These are phyloP conservation scores for Ophion costatus DNA, from an alignment of 2,888 invertebrate species.

Conservation along the genomic window DNA sequence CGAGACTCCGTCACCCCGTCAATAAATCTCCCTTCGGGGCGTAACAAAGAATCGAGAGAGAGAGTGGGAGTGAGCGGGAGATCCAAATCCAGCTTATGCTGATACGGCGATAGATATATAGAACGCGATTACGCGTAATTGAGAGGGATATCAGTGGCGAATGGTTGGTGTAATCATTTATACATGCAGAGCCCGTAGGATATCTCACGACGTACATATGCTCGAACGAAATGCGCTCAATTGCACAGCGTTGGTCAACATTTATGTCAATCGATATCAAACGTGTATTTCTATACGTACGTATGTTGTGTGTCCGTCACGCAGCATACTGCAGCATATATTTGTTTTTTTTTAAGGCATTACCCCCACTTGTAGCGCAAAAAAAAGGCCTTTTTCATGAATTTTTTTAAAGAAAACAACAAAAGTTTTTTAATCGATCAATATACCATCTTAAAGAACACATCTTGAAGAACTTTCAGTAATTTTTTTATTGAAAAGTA, in stretches of 20 bases:
- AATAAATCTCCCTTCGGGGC: no score
- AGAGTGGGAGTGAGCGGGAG: not conserved
- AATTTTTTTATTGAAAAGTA: no score
- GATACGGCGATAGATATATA: not conserved
- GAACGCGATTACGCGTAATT: conserved; percentile 24
- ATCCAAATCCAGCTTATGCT: not conserved
- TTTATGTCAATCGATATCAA: conserved; percentile 7
- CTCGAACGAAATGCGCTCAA: conserved; percentile 28
- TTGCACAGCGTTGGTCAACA: conserved; percentile 31
- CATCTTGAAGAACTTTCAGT: no score
- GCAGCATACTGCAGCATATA: not conserved
- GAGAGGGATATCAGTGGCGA: conserved; percentile 33
- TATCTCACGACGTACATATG: not conserved
- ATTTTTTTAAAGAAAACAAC: no score
- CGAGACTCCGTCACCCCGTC: no score
- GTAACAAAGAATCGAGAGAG: no score
- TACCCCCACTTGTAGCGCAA: no score
- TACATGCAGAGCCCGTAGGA: conserved; percentile 15
- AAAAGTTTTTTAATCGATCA: no score
- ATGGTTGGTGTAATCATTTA: conserved; percentile 48
- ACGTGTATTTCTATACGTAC: no score
- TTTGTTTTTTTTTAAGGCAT: no score
- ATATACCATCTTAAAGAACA: no score
- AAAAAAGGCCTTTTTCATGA: no score
- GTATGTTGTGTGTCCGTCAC: conserved; percentile 1